Evolutionary conservation across 2,113 vertebrate genomes (phyloP), one percentile per base, ranked within the genome.

Genomic region (Gulo gulo): DNA sequence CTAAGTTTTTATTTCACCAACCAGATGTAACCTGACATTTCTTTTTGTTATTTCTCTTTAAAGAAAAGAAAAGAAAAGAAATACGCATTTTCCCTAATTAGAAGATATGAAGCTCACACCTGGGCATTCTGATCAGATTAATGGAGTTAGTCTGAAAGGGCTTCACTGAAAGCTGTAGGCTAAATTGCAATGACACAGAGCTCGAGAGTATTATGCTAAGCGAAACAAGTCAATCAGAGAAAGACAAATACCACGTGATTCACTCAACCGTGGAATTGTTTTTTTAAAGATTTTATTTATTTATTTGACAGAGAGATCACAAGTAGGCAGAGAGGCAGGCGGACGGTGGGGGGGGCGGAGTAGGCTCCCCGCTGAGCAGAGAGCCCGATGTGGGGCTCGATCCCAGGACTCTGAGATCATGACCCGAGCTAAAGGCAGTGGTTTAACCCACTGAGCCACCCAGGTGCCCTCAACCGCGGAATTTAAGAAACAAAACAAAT

Each of bases 41-140:
- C 57, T 50, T 63, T 85, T 57, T 26, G 21, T 59, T 91, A 34
- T 79, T 78, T 78, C 42, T 18, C n/a, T 47, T 47, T 29, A 47
- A 78, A 47, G 74, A 29, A 76, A 74, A 74, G 74, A 29, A 76
- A 74, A 74, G 23, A 26, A 45, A 78, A 78, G 55, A 96, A 90
- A 86, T 84, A 92, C n/a, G 5, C 81, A n/a, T 74, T 94, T n/a
- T 94, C 78, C 55, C 42, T 84, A 80, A 79, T 94, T 93, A 81
- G 55, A 50, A 78, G 76, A 39, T 42, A n/a, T 34, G 34, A 52
- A 88, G n/a, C 2, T 5, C 9, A 47, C 34, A 89, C 61, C 24
- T 67, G 42, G 36, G 13, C 47, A 74, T 69, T 87, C 74, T 76
- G 42, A 96, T 45, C 12, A 85, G 71, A 81, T 67, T 65, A 93